Base-by-base conservation (phyloP, 2,113 vertebrate genomes). In the Fregetta grallaria region DNA sequence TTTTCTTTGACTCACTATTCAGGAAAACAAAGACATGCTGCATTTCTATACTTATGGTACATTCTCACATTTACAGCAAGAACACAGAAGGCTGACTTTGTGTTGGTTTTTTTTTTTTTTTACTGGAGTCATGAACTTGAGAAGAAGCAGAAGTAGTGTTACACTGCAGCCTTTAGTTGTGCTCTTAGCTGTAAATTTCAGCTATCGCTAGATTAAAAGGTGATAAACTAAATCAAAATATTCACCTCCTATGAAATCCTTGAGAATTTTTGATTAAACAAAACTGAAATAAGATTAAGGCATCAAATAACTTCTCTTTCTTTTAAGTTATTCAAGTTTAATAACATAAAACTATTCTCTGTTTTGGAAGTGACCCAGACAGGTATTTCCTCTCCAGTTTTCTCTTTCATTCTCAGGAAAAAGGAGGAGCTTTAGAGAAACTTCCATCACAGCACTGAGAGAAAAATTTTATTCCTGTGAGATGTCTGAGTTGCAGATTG, bases 351-450 rank as follows among this genome's bases (percentile, higher is more conserved):
- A 74, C 30, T 67, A 19, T 67, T 86, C 55, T 86, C 50, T 84
- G 30, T 18, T 86, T 94, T 97, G 91, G 68, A 89, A 89, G 66
- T 76, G 36, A 78, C 70, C 76, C 56, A 95, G 76, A 89, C 52
- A 76, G 70, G n/a, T 92, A 95, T 82, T 94, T 96, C 73, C 84
- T 96, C 40, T 76, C 50, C 32, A 82, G 45, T 89, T 87, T 86
- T 89, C 73, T 79, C 36, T 72, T 92, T 81, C 70, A 61, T 42
- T 88, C 62, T 84, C 79, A 86, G 58, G 25, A 78, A 92, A 67
- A 72, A 89, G 20, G 6, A 40, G 40, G 18, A 91, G 49, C 34
- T 94, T 90, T 61, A 91, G 25, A 68, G n/a, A 86, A 94, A 84
- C 23, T 78, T 91, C 49, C 29, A 72, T 59, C 3, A 5, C 6